A percentile compares a stretch with the other conserved stretches of the same genome.
Evolutionary conservation across 2,888 invertebrate species (phyloP).

Genomic region (Vanessa cardui): DNA sequence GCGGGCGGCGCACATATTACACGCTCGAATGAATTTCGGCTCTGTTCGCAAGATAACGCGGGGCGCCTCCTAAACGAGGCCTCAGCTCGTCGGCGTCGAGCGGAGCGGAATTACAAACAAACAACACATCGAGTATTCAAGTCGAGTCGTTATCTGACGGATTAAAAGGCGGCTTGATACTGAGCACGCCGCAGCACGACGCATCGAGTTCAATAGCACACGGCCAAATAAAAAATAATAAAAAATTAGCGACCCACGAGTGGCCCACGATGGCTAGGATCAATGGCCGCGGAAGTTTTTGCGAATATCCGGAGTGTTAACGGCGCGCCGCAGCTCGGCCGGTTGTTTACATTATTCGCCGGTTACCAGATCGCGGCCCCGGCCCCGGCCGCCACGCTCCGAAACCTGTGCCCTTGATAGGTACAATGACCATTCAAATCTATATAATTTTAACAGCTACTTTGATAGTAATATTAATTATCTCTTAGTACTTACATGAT

Average conservation of each 20-base stretch:
- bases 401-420: conserved; percentile 22
- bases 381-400: conserved; percentile 10
- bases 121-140: conserved; percentile 56
- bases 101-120: conserved; percentile 66
- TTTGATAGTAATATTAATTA: conserved; percentile 5
- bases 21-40: conserved; percentile 68
- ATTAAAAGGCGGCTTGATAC: conserved; percentile 53
- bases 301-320: conserved; percentile 58
- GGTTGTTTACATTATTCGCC: conserved; percentile 25
- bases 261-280: conserved; percentile 55
- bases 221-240: conserved; percentile 52
- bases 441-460: conserved; percentile 4
- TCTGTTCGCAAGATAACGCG: conserved; percentile 68
- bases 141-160: conserved; percentile 64
- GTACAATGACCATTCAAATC: conserved; percentile 18
- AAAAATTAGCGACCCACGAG: conserved; percentile 55
- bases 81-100: conserved; percentile 59
- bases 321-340: conserved; percentile 17
- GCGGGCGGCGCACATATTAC: conserved; percentile 57
- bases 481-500: no score
- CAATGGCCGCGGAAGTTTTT: conserved; percentile 67
- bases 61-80: conserved; percentile 74
- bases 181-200: conserved; percentile 44
- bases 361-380: conserved; percentile 5
- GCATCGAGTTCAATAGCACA: conserved; percentile 60